Base-by-base conservation (phyloP, 2,888 invertebrate genomes). In the Amiota mariae region DNA sequence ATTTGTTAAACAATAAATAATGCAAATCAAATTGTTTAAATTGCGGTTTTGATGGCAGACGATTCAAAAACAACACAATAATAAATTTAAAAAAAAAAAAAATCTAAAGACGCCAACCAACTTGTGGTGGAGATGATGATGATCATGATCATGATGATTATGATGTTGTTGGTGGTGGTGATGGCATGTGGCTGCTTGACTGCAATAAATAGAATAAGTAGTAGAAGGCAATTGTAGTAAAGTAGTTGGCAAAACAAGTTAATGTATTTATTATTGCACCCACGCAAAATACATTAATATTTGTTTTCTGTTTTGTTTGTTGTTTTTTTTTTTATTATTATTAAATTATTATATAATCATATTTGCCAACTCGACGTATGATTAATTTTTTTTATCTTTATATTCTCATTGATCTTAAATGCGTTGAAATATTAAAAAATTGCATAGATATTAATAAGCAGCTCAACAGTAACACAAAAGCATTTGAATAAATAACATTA, bases 391-490 rank as follows among this genome's bases (percentile, higher is more conserved):
- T 20, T 59, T 59, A 6, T 59, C 20, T 20, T 59, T 11, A 10
- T 20, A 18, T 8, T n/a, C 59, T 57, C 56, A 36, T 20, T 63
- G 72, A 54, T 67, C 20, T 20, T 59, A 15, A 72, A 74, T 77
- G 78, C 83, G 83, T 81, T 81, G 82, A 84, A 85, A 81, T 81
- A 81, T 77, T 81, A 76, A 80, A 36, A 36, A 81, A 84, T 79
- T 82, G 82, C 81, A 77, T 79, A 77, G 78, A 80, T 81, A 81
- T 68, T 67, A 72, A 72, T 49, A 68, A 71, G 57, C 59, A 57
- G 36, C 36, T 36, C 36, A 36, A 46, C 70, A 13, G 47, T 18
- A 70, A 48, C 15, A 76, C 66, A n/a, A 57, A n/a, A n/a, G 10
- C 36, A 36, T 36, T 36, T 36, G 36, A 36, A 36, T 36, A 36